Base-by-base conservation (phyloP, 1,140 invertebrate species). In the Glomeris maerens region DNA sequence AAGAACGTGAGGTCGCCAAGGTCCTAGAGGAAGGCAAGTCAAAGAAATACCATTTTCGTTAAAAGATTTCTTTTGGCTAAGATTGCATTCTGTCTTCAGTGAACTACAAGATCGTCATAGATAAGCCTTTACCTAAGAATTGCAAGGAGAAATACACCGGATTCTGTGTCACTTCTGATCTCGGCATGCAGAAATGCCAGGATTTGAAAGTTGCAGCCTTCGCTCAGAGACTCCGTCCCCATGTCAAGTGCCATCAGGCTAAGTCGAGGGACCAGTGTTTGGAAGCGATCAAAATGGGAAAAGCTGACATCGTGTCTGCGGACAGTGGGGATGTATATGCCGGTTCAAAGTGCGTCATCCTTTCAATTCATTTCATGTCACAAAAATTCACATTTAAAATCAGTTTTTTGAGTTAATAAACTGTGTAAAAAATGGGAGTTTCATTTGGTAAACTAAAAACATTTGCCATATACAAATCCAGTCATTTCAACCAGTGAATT, bases 91-190 rank as follows among this genome's bases (percentile, higher is more conserved):
- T 44, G 27, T 42, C 60, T 60, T 25, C 52, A 68, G 77, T 79
- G 1, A 81, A 84, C 62, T 86, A 84, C 58, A 73, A 77, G 38
- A 78, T 81, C 56, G 81, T 84, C n/a, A 82, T 87, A 53, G 81
- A 83, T 55, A 73, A 81, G 39, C 75, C 78, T 0, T 27, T 49
- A 2, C 42, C 27, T 3, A 7, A 5, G 27, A 74, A 74, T 39
- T 79, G 79, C 27, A 66, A 73, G 0, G 69, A 73, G 53, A 54
- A 67, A 3, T 59, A 64, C 22, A 65, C 73, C 10, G 72, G 78
- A 20, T 63, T 83, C 51, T 86, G 83, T 58, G 76, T 81, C 5
- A 76, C 73, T 20, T 70, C 67, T 1, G 65, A 74, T 26, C 65
- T 72, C 0, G 79, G 77, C 39, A 57, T 75, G 4, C 65, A 72